These are phyloP conservation scores for Euglossa dilemma DNA, from an alignment of 1,140 invertebrate species.

Conservation along the genomic window DNA sequence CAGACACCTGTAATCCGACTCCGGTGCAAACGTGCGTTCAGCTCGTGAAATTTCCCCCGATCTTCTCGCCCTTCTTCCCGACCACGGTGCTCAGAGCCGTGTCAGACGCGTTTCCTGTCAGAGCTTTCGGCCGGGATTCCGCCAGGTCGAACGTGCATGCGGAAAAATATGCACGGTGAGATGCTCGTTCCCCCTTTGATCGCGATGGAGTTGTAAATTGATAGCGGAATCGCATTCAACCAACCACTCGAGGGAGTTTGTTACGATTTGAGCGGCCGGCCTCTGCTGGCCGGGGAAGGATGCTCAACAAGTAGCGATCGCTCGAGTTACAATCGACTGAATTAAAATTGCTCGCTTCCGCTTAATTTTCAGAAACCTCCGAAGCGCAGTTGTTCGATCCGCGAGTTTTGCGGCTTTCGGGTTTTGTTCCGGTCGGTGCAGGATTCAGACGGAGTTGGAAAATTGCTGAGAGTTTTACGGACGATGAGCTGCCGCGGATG, in stretches of 20 bases:
- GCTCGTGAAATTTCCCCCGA: background rate
- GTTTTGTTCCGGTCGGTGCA: no score
- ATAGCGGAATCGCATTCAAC: background rate
- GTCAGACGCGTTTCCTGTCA: no score
- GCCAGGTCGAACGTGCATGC: background rate
- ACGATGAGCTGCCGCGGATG: no score
- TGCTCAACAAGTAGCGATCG: background rate
- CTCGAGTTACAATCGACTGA: background rate
- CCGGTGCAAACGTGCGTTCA: background rate
- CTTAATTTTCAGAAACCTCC: background rate
- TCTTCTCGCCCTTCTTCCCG: no score
- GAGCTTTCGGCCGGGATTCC: no score
- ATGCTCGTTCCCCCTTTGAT: background rate
- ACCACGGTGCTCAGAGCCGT: background rate
- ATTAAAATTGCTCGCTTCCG: background rate
- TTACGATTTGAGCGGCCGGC: background rate
- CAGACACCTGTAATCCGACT: conserved; percentile 42
- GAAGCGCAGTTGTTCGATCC: no score
- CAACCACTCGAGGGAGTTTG: background rate
- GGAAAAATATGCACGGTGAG: background rate
- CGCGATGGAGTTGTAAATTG: background rate
- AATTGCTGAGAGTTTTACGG: no score
- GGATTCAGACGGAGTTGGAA: no score
- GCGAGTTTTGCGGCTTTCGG: no score
- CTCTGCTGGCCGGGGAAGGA: background rate